Base-by-base conservation (phyloP, 2,888 invertebrate species). In the Uloborus plumipes region DNA sequence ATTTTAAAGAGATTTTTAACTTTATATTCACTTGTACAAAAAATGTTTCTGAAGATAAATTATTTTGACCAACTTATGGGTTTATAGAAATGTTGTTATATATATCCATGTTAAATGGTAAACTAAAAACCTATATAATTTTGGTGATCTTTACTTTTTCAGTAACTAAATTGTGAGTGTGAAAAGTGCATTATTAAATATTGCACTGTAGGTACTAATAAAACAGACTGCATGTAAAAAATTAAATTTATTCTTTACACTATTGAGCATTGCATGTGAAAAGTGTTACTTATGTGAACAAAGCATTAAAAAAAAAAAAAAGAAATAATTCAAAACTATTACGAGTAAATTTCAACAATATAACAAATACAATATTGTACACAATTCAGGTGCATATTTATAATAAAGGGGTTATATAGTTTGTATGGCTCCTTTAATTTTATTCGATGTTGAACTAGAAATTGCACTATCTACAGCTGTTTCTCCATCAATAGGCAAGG, bases 371-470 rank as follows among this genome's bases (percentile, higher is more conserved):
- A 55, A 18, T 55, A n/a, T 20, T 55, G n/a, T 55, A 59, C 51
- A 55, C 58, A 16, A 53, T 55, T n/a, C 20, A 31, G 47, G 58
- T 51, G 22, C 16, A 65, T 39, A 39, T 39, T 3, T 2, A 39
- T 39, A 9, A 39, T 11, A 11, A 4, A 39, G 39, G 39, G 39
- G 39, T 79, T 69, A 84, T 20, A 84, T 77, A 55, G 84, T 84
- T 55, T 84, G 84, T 16, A 84, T 84, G n/a, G 84, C 84, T 59
- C 84, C 84, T 65, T 84, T 84, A 9, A 73, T 31, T 81, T 84
- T 84, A 50, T 55, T 65, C 1, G 49, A 51, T 16, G 22, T n/a
- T 39, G 49, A 26, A 39, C 51, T 59, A 49, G 74, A 62, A 31
- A 20, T 51, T 11, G 31, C 31, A 39, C 55, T 26, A n/a, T 22